A percentile compares a stretch with the other conserved stretches of the same genome.
Conservation (phyloP, 2,797 vertebrate species). For the Gymnocypris eckloni region DNA sequence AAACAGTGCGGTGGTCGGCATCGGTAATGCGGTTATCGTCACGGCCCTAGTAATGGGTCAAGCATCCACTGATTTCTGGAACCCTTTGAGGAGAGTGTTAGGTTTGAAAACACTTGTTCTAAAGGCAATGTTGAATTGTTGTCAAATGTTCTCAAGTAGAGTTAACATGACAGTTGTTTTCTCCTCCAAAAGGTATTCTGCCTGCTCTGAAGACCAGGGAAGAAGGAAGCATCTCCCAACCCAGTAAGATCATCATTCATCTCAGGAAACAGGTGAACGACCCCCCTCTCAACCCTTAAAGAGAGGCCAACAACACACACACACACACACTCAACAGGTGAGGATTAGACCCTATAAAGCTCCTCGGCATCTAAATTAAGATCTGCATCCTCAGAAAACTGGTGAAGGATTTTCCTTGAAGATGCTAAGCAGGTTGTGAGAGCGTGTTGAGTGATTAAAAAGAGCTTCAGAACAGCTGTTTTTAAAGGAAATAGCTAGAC, state of each 20-base stretch:
- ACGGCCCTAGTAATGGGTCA: slow-evolving; percentile 8
- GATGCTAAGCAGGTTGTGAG: background rate
- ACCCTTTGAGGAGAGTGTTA: background rate
- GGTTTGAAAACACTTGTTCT: background rate
- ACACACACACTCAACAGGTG: slow-evolving; percentile 25
- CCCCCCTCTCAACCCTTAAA: background rate
- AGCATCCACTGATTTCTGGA: slow-evolving; percentile 32
- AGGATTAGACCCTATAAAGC: background rate
- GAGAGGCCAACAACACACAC: background rate
- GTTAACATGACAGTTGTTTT: background rate
- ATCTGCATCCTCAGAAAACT: slow-evolving; percentile 20
- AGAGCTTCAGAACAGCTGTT: background rate
- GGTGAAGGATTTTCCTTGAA: slow-evolving; percentile 19
- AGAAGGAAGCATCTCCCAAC: slow-evolving; percentile 76
- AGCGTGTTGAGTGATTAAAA: background rate
- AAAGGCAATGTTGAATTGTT: background rate
- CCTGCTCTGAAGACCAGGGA: slow-evolving; percentile 76
- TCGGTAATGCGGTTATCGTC: too few species aligned
- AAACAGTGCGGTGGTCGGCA: too few species aligned
- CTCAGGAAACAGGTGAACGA: slow-evolving; percentile 83
- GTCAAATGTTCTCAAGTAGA: background rate
- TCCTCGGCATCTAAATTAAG: slow-evolving; percentile 36
- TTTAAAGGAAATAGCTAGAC: slow-evolving; percentile 15
- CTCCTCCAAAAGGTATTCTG: slow-evolving; percentile 70
- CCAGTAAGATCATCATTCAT: slow-evolving; percentile 82